A percentile compares a stretch with the other conserved stretches of the same genome.
phyloP scores from a whole-genome alignment of 2,888 invertebrate genomes.

The Acleris sparsana region DNA sequence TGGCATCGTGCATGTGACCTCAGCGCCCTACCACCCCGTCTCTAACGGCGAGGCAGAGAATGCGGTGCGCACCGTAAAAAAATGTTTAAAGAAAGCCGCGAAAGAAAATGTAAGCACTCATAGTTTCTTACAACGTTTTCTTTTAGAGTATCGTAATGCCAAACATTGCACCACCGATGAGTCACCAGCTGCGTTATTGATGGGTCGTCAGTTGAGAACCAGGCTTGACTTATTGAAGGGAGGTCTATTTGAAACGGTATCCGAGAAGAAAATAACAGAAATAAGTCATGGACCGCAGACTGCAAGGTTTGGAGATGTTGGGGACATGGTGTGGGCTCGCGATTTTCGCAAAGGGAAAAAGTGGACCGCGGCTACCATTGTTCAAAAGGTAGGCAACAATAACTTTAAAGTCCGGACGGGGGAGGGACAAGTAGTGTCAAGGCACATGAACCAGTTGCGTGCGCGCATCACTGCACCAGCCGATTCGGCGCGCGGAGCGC shows the following conservation, averaged over 20 bases:
- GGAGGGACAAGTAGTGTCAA: too few relatives aligned
- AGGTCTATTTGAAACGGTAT: not conserved
- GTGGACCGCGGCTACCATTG: constrained; percentile 3
- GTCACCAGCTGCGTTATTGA: too few relatives aligned
- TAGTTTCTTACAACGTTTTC: constrained; percentile 1
- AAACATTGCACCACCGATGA: too few relatives aligned
- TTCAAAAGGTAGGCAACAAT: not conserved
- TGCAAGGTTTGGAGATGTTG: not conserved
- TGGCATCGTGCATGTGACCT: constrained; percentile 11
- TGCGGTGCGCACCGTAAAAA: constrained; percentile 7
- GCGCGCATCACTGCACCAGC: not conserved
- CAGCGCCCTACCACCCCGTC: constrained; percentile 23
- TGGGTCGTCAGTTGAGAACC: too few relatives aligned
- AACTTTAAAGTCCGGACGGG: constrained; percentile 7
- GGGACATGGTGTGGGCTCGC: not conserved
- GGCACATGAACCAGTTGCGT: constrained; percentile 9
- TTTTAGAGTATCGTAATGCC: too few relatives aligned
- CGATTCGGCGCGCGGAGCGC: too few relatives aligned
- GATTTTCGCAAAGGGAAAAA: constrained; percentile 3
- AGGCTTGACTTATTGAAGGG: too few relatives aligned
- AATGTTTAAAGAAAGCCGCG: not conserved
- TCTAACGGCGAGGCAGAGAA: constrained; percentile 28
- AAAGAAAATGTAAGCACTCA: not conserved
- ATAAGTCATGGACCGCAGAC: constrained; percentile 1
- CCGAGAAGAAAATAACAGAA: not conserved